Evolutionary conservation across 2,797 vertebrate genomes (phyloP).

Genomic region (Sebastes paucispinis): DNA sequence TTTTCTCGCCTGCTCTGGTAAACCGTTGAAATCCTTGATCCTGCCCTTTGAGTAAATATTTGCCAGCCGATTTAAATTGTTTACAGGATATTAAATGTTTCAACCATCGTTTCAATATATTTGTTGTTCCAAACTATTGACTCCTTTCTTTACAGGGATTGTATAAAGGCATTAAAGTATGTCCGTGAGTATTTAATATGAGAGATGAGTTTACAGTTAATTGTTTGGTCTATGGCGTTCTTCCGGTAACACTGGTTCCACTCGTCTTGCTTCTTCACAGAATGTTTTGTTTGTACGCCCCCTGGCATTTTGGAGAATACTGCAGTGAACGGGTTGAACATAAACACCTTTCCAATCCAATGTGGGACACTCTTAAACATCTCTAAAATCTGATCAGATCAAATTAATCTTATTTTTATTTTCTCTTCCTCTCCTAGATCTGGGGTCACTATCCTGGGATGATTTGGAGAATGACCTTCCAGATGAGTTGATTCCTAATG

Average conservation of each 20-base stretch:
- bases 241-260: background rate
- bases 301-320: background rate
- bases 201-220: too few species aligned
- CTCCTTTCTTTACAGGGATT: background rate
- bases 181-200: too few species aligned
- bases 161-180: too few species aligned
- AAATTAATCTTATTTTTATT: slow-evolving; percentile 23
- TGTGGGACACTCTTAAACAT: background rate
- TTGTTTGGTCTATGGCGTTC: background rate
- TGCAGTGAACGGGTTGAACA: background rate
- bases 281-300: background rate
- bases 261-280: background rate
- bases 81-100: background rate
- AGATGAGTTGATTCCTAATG: slow-evolving; percentile 96
- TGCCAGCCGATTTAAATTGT: background rate
- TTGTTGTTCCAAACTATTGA: background rate
- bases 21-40: background rate
- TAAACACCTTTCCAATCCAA: background rate
- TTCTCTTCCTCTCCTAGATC: slow-evolving; percentile 78
- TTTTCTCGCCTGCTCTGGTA: too few species aligned
- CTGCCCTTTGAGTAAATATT: background rate
- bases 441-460: slow-evolving; percentile 90
- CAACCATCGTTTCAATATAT: background rate
- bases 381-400: background rate
- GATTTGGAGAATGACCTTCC: slow-evolving; percentile 98